Evolutionary conservation across 1,140 invertebrate genomes (phyloP).

Genomic region (Nomia melanderi): DNA sequence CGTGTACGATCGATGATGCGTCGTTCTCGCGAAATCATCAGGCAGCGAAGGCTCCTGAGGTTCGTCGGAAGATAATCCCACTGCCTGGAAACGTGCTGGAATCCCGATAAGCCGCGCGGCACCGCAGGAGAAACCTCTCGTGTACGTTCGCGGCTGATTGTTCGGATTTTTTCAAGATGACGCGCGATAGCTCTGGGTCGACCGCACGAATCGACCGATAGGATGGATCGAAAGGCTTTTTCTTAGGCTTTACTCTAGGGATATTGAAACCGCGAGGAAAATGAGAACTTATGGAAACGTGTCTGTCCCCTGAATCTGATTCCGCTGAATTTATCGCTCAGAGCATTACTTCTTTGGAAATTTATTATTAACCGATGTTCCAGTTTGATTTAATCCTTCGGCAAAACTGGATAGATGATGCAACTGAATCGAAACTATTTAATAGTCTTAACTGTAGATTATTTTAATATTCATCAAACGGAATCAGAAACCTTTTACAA

Average conservation of each 20-base stretch:
- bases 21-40: conserved; percentile 30
- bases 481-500: too few species aligned
- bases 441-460: too few species aligned
- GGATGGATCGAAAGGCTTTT: conserved; percentile 3
- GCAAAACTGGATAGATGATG: too few species aligned
- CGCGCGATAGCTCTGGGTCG: conserved; percentile 33
- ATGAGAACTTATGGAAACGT: too few species aligned
- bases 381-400: too few species aligned
- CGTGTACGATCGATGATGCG: conserved; percentile 22
- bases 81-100: conserved; percentile 57
- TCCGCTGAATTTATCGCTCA: too few species aligned
- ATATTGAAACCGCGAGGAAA: not conserved
- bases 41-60: conserved; percentile 8
- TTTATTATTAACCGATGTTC: too few species aligned
- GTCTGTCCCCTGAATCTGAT: too few species aligned
- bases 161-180: conserved; percentile 46
- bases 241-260: not conserved
- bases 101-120: conserved; percentile 53
- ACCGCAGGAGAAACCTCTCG: conserved; percentile 24
- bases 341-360: too few species aligned
- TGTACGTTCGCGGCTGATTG: conserved; percentile 43
- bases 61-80: conserved; percentile 52
- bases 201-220: conserved; percentile 29
- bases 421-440: too few species aligned
- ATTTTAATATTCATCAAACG: too few species aligned